Evolutionary conservation across 1,140 invertebrate species (phyloP).

Genomic region (Cyclina sinensis): DNA sequence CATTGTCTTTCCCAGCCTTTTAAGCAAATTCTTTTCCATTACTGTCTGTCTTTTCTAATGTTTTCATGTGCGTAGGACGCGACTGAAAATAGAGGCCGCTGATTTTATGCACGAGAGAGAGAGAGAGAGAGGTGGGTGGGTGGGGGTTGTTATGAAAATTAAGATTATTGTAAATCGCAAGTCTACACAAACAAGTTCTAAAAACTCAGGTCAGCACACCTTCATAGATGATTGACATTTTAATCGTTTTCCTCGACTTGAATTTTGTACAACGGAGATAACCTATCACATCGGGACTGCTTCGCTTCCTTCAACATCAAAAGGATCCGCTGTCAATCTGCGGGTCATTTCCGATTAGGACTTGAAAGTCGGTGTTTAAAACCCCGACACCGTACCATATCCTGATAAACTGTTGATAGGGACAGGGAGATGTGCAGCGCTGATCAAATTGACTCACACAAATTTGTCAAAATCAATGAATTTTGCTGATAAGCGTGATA

Average conservation of each 20-base stretch:
- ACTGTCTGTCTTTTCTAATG: too few relatives aligned
- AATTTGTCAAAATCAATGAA: slow-evolving; percentile 29
- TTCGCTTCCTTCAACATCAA: background rate
- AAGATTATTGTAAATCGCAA: too few relatives aligned
- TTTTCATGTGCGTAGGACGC: too few relatives aligned
- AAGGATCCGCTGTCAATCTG: background rate
- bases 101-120: too few relatives aligned
- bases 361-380: background rate
- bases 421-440: background rate
- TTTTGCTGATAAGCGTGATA: background rate
- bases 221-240: background rate
- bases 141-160: too few relatives aligned
- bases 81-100: too few relatives aligned
- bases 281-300: background rate
- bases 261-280: background rate
- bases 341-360: slow-evolving; percentile 11
- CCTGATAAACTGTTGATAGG: background rate
- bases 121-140: too few relatives aligned
- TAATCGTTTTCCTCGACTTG: background rate
- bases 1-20: too few relatives aligned
- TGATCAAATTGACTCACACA: background rate
- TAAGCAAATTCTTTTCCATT: too few relatives aligned
- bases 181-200: background rate
- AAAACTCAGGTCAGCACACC: background rate
- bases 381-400: background rate